A percentile compares a stretch with the other conserved stretches of the same genome.
phyloP scores from a whole-genome alignment of 2,797 vertebrate genomes.

The Hippoglossus hippoglossus region DNA sequence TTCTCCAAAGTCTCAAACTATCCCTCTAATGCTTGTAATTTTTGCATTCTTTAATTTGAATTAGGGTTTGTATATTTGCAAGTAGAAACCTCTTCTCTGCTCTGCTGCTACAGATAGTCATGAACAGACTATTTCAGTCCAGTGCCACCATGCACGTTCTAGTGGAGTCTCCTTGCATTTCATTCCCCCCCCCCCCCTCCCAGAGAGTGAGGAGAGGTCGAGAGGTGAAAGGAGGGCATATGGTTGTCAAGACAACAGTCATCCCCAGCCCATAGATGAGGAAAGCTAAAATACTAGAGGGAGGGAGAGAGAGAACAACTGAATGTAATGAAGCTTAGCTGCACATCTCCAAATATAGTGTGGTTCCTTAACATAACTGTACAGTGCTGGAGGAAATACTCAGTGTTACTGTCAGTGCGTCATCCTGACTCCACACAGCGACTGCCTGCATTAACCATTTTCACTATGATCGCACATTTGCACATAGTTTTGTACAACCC shows the following conservation, averaged over 20 bases:
- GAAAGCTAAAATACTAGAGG: slow-evolving; percentile 27
- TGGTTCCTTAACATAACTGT: slow-evolving; percentile 45
- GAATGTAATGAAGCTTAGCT: slow-evolving; percentile 57
- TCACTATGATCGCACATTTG: slow-evolving; percentile 15
- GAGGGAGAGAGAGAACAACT: slow-evolving; percentile 34
- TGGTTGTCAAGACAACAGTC: slow-evolving; percentile 77
- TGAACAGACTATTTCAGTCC: background rate
- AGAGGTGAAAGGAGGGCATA: slow-evolving; percentile 43
- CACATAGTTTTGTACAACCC: background rate
- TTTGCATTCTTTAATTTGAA: too few relatives aligned
- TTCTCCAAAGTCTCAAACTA: too few relatives aligned
- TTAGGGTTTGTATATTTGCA: too few relatives aligned
- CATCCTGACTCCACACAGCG: slow-evolving; percentile 13
- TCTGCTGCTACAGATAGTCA: background rate
- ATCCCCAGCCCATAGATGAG: slow-evolving; percentile 37
- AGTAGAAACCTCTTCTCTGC: too few relatives aligned
- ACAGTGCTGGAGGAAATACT: slow-evolving; percentile 31
- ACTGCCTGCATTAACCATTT: slow-evolving; percentile 1
- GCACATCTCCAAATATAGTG: slow-evolving; percentile 59
- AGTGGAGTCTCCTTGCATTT: slow-evolving; percentile 28
- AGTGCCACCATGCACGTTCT: slow-evolving; percentile 1
- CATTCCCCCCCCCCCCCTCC: slow-evolving; percentile 7
- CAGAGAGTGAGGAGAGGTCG: slow-evolving; percentile 50
- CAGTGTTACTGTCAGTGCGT: slow-evolving; percentile 37
- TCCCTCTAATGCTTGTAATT: too few relatives aligned